These are phyloP conservation scores for Pseudomyrmex cubaensis DNA, from an alignment of 1,140 invertebrate species.

Conservation along the genomic window DNA sequence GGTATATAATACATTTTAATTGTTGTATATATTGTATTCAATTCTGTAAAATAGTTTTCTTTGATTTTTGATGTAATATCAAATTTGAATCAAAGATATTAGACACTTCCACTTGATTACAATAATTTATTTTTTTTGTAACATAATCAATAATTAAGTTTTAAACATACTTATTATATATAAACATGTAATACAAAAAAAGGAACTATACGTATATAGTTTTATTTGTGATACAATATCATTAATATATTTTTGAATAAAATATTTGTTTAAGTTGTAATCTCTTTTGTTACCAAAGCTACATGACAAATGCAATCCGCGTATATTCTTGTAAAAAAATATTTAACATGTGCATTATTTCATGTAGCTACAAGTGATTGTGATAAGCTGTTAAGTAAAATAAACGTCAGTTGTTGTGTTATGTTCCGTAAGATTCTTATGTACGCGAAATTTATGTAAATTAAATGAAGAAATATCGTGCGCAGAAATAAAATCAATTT, in stretches of 20 bases:
- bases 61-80: too few species aligned
- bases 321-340: slow-evolving; percentile 68
- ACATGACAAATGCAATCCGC: slow-evolving; percentile 49
- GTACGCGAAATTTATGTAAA: slow-evolving; percentile 55
- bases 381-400: slow-evolving; percentile 62
- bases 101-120: neutral
- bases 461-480: slow-evolving; percentile 35
- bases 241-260: slow-evolving; percentile 15
- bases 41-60: too few species aligned
- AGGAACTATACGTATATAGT: slow-evolving; percentile 17
- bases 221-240: slow-evolving; percentile 37
- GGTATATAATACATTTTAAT: too few species aligned
- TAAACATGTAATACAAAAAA: slow-evolving; percentile 13
- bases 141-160: slow-evolving; percentile 16
- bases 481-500: slow-evolving; percentile 44
- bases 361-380: slow-evolving; percentile 60
- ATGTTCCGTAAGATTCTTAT: slow-evolving; percentile 45
- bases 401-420: slow-evolving; percentile 51
- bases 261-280: slow-evolving; percentile 56
- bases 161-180: slow-evolving; percentile 20
- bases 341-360: slow-evolving; percentile 52
- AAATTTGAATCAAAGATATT: too few species aligned
- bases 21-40: too few species aligned
- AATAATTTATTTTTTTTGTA: neutral
- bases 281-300: slow-evolving; percentile 62